Base-by-base conservation (phyloP, 2,113 vertebrate genomes). In the Nipponia nippon region DNA sequence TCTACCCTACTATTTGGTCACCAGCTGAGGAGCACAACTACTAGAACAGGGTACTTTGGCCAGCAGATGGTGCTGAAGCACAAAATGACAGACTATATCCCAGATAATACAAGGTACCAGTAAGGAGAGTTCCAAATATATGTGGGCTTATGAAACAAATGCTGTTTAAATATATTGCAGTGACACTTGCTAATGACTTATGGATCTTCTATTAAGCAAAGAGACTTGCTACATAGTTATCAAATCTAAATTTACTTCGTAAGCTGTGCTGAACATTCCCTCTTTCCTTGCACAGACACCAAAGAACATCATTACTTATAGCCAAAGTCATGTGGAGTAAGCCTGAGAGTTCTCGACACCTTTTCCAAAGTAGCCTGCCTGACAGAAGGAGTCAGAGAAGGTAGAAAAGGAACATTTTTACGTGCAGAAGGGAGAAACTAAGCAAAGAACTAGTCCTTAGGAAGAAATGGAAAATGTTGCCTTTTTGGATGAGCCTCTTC, bases 51-150 rank as follows among this genome's bases (percentile, higher is more conserved):
- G 38, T 17, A 8, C 81, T 85, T 32, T 4, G 62, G 79, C 81
- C 92, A 90, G 76, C 6, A 95, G 89, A 61, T 84, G 89, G 95
- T 90, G 95, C 89, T 89, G 71, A 34, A 77, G 66, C 38, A 30
- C 25, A 65, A 34, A 75, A 46, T 0, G 7, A 38, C 19, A 53
- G 30, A 29, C 29, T 20, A 20, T 1, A 73, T 22, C 50, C 67
- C 32, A 30, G 76, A 20, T 17, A 36, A 61, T 6, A 59, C 15
- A 1, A n/a, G 47, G 55, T 3, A 67, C 22, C 38, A 27, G 27
- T 8, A 65, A 42, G 44, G 36, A 52, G 27, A 87, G 69, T 65
- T 18, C 32, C 42, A 72, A 38, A 46, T 7, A 8, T 2, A 34
- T 0, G 5, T 47, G 49, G 50, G 10, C 32, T 93, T 53, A 47